phyloP scores from a whole-genome alignment of 2,113 vertebrate species.

The Cynopterus brachyotis region DNA sequence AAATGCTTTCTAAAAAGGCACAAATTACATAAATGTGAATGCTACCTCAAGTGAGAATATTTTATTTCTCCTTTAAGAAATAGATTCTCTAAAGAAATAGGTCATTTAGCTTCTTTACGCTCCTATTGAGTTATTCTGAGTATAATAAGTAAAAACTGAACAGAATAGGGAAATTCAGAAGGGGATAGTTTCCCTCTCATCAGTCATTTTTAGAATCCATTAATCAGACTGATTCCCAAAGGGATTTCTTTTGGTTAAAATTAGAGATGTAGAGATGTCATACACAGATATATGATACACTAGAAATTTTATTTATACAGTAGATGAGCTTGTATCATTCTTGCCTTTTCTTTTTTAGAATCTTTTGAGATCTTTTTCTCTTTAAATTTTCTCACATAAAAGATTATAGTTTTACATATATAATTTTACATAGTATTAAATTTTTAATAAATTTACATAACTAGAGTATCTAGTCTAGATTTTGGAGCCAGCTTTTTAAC shows the following conservation, averaged over 20 bases:
- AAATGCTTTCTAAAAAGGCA: conserved; percentile 15
- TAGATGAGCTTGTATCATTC: not conserved
- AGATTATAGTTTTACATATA: conserved; percentile 5
- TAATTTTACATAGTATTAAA: not conserved
- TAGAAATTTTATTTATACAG: not conserved
- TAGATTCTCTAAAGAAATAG: conserved; percentile 59
- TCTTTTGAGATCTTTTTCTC: conserved; percentile 40
- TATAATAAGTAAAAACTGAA: conserved; percentile 56
- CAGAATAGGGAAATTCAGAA: conserved; percentile 45
- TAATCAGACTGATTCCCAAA: conserved; percentile 64
- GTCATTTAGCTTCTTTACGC: conserved; percentile 48
- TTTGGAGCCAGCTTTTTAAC: not conserved
- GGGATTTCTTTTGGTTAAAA: conserved; percentile 53
- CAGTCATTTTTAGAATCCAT: conserved; percentile 69
- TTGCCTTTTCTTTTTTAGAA: not conserved
- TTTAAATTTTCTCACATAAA: conserved; percentile 33
- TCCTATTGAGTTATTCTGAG: conserved; percentile 56
- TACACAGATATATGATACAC: not conserved
- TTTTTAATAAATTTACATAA: conserved; percentile 55
- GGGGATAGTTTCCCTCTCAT: conserved; percentile 34
- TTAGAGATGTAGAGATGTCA: conserved; percentile 30
- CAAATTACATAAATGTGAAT: conserved; percentile 35
- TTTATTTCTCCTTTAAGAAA: conserved; percentile 63
- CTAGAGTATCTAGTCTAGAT: not conserved
- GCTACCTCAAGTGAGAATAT: not conserved